Conservation (phyloP, 2,113 vertebrate species). For the Pachyramphus minor region DNA sequence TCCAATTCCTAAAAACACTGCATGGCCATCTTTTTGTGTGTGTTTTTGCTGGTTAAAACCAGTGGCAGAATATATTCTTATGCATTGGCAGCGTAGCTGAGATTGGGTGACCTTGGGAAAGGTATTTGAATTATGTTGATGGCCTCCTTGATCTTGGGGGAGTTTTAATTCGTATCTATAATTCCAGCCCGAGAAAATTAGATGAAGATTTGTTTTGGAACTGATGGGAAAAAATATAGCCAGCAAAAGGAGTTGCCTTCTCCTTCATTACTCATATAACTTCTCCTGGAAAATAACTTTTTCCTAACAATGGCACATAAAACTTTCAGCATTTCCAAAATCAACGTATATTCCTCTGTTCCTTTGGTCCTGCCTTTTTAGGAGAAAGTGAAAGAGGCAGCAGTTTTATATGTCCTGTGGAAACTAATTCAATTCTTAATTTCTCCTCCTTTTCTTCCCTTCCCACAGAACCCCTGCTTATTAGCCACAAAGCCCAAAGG, state of each 20-base stretch:
- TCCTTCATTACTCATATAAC: conserved; percentile 48
- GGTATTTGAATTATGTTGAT: conserved; percentile 4
- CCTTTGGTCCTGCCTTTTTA: background rate
- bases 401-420: background rate
- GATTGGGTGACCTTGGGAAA: conserved; percentile 37
- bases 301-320: background rate
- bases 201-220: conserved; percentile 36
- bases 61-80: background rate
- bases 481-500: background rate
- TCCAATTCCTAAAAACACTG: background rate
- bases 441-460: conserved; percentile 8
- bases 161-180: conserved; percentile 49
- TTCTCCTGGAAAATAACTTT: conserved; percentile 24
- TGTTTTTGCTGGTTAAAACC: background rate
- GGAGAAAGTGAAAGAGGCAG: conserved; percentile 7
- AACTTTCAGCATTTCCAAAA: background rate
- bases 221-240: conserved; percentile 44
- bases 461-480: background rate
- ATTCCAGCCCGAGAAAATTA: conserved; percentile 17
- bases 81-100: background rate
- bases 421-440: background rate
- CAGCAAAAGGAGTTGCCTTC: conserved; percentile 29
- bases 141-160: conserved; percentile 37
- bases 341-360: background rate
- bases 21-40: background rate